Percentiles rank a stretch among this genome's conserved stretches.
Evolutionary conservation across 2,797 vertebrate species (phyloP).

Genomic region (Thamnophis elegans): DNA sequence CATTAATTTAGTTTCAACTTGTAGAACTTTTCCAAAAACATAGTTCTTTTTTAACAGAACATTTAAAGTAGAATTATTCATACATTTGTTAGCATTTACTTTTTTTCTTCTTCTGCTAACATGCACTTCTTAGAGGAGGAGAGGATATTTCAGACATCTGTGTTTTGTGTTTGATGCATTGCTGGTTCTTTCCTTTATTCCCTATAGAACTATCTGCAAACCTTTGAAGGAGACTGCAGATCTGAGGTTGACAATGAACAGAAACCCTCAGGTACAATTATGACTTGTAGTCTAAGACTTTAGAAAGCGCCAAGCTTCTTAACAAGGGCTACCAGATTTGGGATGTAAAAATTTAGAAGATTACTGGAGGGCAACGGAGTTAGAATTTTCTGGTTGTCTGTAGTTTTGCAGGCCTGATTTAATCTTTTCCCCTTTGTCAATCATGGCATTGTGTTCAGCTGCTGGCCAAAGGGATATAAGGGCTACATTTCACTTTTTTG

Average conservation of each 20-base stretch:
- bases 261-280: background rate
- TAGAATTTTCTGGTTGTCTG: background rate
- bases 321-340: background rate
- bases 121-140: conserved; percentile 4
- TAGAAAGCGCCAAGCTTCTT: background rate
- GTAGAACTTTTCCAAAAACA: conserved; percentile 22
- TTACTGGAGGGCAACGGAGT: background rate
- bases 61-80: conserved; percentile 27
- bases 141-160: background rate
- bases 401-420: background rate
- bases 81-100: conserved; percentile 33
- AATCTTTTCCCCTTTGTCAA: background rate
- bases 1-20: conserved; percentile 22
- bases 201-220: background rate
- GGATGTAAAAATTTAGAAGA: background rate
- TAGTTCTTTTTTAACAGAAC: background rate
- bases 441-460: background rate
- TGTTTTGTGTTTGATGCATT: background rate
- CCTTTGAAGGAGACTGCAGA: conserved; percentile 1
- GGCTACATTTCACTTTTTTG: conserved; percentile 17
- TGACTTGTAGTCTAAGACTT: background rate
- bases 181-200: background rate
- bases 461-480: background rate
- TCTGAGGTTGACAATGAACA: background rate
- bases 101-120: conserved; percentile 43